These are phyloP conservation scores for Antrozous pallidus DNA, from an alignment of 2,797 vertebrate species.

Conservation along the genomic window DNA sequence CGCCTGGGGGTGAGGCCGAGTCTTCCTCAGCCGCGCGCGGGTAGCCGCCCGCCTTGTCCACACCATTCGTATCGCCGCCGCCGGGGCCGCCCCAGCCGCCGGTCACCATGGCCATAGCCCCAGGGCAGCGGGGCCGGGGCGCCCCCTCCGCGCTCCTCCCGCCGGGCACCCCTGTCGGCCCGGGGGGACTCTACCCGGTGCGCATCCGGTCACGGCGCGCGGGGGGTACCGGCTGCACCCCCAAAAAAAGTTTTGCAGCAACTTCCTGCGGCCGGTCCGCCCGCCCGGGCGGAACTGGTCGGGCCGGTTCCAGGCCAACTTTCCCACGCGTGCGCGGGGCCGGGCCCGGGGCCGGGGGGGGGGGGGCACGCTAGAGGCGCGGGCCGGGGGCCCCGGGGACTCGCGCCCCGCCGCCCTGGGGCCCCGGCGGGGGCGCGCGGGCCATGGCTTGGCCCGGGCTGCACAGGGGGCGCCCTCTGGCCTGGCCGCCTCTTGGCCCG, in stretches of 20 bases:
- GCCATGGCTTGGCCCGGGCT: slow-evolving; percentile 59
- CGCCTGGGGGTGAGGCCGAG: slow-evolving; percentile 90
- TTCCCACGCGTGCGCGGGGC: slow-evolving; percentile 74
- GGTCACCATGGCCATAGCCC: slow-evolving; percentile 95
- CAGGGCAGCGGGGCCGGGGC: slow-evolving; percentile 62
- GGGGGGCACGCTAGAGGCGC: slow-evolving; percentile 55
- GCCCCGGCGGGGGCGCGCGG: slow-evolving; percentile 50
- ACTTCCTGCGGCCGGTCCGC: slow-evolving; percentile 75
- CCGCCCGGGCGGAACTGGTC: slow-evolving; percentile 74
- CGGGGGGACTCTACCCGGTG: slow-evolving; percentile 44
- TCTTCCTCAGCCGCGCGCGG: slow-evolving; percentile 87
- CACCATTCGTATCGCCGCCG: slow-evolving; percentile 90
- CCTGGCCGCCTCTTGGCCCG: slow-evolving; percentile 20
- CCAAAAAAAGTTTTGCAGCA: slow-evolving; percentile 73
- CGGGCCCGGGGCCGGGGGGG: slow-evolving; percentile 12
- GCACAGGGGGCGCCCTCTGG: slow-evolving; percentile 40
- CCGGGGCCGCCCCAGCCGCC: slow-evolving; percentile 95
- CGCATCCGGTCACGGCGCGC: slow-evolving; percentile 47
- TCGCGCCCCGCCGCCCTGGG: slow-evolving; percentile 62
- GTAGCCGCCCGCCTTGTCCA: slow-evolving; percentile 88
- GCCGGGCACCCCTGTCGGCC: slow-evolving; percentile 39
- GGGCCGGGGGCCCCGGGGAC: slow-evolving; percentile 47
- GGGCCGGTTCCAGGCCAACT: slow-evolving; percentile 77
- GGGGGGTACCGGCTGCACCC: slow-evolving; percentile 62
- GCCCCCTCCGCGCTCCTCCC: slow-evolving; percentile 55